Evolutionary conservation across 2,888 invertebrate genomes (phyloP).

Genomic region (Cremastinae sp.): DNA sequence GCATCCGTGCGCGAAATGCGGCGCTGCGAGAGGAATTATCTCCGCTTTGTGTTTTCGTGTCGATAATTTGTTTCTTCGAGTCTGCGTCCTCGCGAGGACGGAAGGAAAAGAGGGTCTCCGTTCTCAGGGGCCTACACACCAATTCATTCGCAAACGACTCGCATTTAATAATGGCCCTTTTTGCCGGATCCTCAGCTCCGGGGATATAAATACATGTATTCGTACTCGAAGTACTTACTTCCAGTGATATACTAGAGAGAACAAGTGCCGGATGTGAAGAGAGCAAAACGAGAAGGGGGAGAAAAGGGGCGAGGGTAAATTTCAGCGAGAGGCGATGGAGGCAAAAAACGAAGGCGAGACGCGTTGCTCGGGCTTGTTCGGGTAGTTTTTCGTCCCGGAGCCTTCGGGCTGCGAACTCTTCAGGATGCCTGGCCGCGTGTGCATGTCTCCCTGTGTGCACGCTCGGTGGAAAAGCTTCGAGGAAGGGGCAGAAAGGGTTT

Average conservation of each 20-base stretch:
- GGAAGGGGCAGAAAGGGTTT: slow-evolving; percentile 25
- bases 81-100: too few species aligned
- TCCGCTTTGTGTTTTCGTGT: too few species aligned
- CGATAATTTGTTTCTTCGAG: too few species aligned
- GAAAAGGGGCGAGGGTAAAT: slow-evolving; percentile 39
- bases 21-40: too few species aligned
- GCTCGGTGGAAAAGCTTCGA: slow-evolving; percentile 29
- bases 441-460: background rate
- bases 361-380: slow-evolving; percentile 31
- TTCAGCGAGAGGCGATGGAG: slow-evolving; percentile 25
- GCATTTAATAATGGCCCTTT: slow-evolving; percentile 39
- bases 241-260: slow-evolving; percentile 16
- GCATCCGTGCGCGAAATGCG: too few species aligned
- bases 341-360: slow-evolving; percentile 38
- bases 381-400: slow-evolving; percentile 66
- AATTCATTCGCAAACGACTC: slow-evolving; percentile 40
- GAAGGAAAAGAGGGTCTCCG: background rate
- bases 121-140: slow-evolving; percentile 5
- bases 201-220: background rate
- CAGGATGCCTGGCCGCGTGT: background rate
- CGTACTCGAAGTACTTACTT: background rate
- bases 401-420: slow-evolving; percentile 30
- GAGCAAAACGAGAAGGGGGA: slow-evolving; percentile 6
- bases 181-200: slow-evolving; percentile 17
- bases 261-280: slow-evolving; percentile 3